Evolutionary conservation across 2,797 vertebrate species (phyloP), one percentile per base, ranked within the genome.

Genomic region (Cichlasoma orientale): DNA sequence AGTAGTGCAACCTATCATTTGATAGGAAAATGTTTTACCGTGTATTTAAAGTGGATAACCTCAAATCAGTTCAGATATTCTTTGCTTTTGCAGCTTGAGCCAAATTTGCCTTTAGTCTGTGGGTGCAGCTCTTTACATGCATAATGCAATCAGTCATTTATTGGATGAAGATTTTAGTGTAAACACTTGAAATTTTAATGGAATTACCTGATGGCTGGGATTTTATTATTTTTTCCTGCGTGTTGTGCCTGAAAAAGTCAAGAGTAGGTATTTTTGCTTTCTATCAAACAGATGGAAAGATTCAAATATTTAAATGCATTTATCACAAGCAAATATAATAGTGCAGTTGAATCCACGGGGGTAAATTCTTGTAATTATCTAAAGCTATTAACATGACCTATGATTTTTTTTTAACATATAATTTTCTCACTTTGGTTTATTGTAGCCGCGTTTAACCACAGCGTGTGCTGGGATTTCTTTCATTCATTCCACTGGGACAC

Each of bases 391-490:
- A 66, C 27, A 29, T 18, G 5, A 47, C 23, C 23, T n/a, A 44
- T 44, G n/a, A 63, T 25, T 36, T 9, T 5, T 47, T 16, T n/a
- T 19, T 19, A 7, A 14, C 0, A 0, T 23, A 21, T 25, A 23
- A 9, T 16, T 5, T 16, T 21, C 23, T 29, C 61, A 27, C 41
- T 29, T 41, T 66, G 0, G 0, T 50, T 68, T 68, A 68, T 68
- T 19, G 16, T 5, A 68, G 61, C 19, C 5, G 5, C 47, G 23
- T 47, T 66, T 50, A 68, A 47, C 16, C 29, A 50, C 23, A 47
- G 10, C 11, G 36, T 63, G 36, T 25, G 3, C 27, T 44, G 47
- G 44, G 25, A 50, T 68, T 68, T 68, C 41, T 25, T 50, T 68
- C 25, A 13, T 12, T 47, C 61, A 47, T 0, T 68, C 61, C 61